Evolutionary conservation across 2,888 invertebrate genomes (phyloP), one percentile per base, ranked within the genome.

Genomic region (Phlogophora meticulosa): DNA sequence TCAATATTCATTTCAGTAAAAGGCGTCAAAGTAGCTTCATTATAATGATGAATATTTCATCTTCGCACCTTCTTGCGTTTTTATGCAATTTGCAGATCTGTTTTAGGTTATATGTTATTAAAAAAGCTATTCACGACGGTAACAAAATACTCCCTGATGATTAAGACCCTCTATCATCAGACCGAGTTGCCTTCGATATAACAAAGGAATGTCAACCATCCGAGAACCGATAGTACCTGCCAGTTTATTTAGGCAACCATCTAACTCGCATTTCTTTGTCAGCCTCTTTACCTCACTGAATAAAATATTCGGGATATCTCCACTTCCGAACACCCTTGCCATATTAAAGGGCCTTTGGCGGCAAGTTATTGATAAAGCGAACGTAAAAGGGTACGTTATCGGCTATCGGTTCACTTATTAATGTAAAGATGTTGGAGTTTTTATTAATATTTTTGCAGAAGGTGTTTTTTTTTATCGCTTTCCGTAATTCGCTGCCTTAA

Each of bases 251-350:
- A 94, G 93, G 92, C 88, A 81, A 83, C 91, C 91, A 90, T 91
- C 91, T 91, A 90, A 90, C 92, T 92, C 92, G 88, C 92, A 93
- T 93, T 93, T 94, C 94, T 94, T 94, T 94, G 94, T 93, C 89
- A 90, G 93, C 90, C 93, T 93, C 92, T 92, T 93, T 92, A 92
- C 92, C 92, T 92, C 87, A 83, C 88, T 87, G 86, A 91, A 93
- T 94, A 92, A 94, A 94, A 94, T 95, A 94, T 95, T 93, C 91
- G 91, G 87, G 91, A 92, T 92, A 93, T 91, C 92, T 92, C 90
- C 89, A 89, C 89, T 91, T 87, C 81, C 84, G 83, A 85, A 86
- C 87, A 87, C 82, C 80, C 83, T 81, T 89, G 88, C 88, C 89
- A 90, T 91, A 91, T 92, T 92, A 91, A 90, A 87, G 87, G 88